Evolutionary conservation across 2,888 invertebrate genomes (phyloP), one percentile per base, ranked within the genome.

Genomic region (Busseola fusca): DNA sequence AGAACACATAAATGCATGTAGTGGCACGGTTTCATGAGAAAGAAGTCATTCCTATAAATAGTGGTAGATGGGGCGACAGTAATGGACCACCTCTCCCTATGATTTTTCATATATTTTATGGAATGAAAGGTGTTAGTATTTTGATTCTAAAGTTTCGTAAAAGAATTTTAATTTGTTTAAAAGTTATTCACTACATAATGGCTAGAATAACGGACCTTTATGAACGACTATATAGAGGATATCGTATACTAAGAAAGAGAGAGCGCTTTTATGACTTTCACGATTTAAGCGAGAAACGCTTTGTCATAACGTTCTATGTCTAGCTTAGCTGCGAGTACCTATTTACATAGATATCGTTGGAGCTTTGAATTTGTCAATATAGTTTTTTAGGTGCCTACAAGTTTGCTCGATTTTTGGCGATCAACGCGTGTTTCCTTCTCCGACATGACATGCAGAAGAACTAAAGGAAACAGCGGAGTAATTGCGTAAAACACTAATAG

Each of bases 51-150:
- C 27, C 16, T 21, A 54, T 58, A 42, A 59, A 63, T 64, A 54
- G 18, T 9, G 21, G 21, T 52, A 87, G 84, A 86, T 86, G 84
- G 73, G 82, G 76, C 74, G 64, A 86, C 87, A 83, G 80, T 72
- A 58, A 50, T 40, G 90, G 88, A 88, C 92, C 91, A 87, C 91
- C 93, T 93, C 92, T 93, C 91, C 87, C 91, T 88, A 79, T 80
- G 78, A 86, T 82, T 87, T 87, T 83, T 77, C 71, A 69, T 69
- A 64, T 64, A 73, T 71, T 78, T 73, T 78, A 75, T 72, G 40
- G 16, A 14, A 48, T 42, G 69, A 52, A 59, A 67, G 54, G 12
- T 45, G 37, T 74, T 64, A 57, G 68, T 66, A 78, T 69, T 75
- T 69, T 82, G 64, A 86, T 86, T 87, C 65, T 86, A 88, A 87